Conservation (phyloP, 2,113 vertebrate species). For the Tetrao urogallus region DNA sequence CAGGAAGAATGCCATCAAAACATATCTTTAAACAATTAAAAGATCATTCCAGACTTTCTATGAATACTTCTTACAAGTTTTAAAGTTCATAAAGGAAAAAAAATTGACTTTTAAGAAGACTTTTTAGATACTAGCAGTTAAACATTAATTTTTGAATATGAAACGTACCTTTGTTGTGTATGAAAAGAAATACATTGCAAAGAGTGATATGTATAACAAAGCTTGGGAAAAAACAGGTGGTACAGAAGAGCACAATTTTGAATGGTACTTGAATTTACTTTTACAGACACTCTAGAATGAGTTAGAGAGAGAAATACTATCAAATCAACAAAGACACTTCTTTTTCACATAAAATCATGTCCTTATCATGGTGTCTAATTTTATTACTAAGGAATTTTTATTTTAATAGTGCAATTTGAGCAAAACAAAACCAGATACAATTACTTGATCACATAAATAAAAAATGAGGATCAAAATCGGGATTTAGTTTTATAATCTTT, state of each 20-base stretch:
- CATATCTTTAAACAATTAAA: background rate
- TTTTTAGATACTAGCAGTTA: background rate
- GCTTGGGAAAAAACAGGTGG: background rate
- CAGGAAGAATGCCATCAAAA: background rate
- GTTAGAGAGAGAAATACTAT: background rate
- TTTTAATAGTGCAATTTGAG: background rate
- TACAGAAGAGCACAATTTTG: background rate
- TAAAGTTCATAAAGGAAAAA: background rate
- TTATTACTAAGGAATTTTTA: background rate
- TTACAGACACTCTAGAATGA: background rate
- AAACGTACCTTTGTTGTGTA: background rate
- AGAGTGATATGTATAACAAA: background rate
- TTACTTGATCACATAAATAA: background rate
- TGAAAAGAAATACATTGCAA: background rate
- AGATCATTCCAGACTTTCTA: background rate
- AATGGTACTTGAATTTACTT: background rate
- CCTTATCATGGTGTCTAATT: background rate
- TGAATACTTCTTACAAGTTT: background rate
- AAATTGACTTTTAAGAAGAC: background rate
- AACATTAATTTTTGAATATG: background rate
- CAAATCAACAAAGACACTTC: background rate
- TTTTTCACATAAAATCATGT: background rate
- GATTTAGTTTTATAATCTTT: background rate
- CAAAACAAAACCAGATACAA: background rate
- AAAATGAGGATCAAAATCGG: background rate